Conservation (phyloP, 2,888 invertebrate genomes). For the Fissipunctia ypsillon region DNA sequence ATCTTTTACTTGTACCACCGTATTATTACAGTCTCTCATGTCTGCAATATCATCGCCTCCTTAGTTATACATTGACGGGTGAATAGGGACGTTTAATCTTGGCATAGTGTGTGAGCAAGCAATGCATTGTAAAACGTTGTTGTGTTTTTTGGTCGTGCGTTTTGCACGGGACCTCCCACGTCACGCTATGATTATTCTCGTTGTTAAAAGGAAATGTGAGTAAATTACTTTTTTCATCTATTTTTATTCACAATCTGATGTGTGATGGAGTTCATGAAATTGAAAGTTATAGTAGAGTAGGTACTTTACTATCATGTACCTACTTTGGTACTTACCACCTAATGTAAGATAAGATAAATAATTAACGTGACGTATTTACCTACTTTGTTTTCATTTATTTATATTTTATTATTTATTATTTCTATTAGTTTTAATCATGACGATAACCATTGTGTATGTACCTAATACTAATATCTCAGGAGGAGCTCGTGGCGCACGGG, state of each 20-base stretch:
- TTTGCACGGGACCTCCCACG: conserved; percentile 68
- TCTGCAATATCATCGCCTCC: background rate
- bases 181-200: conserved; percentile 72
- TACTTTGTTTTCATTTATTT: no score
- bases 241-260: conserved; percentile 72
- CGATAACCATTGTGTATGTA: no score
- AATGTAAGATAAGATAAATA: background rate
- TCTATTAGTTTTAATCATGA: no score
- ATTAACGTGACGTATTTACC: background rate
- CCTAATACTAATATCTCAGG: no score
- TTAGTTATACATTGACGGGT: conserved; percentile 62
- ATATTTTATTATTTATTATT: no score
- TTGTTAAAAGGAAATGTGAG: conserved; percentile 67
- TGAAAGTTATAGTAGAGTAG: conserved; percentile 32
- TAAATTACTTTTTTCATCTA: conserved; percentile 71
- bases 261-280: conserved; percentile 44
- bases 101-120: conserved; percentile 13
- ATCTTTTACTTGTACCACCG: conserved; percentile 66
- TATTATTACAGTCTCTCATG: background rate
- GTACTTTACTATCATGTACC: conserved; percentile 7
- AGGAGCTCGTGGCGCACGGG: no score
- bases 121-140: conserved; percentile 33
- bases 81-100: background rate
- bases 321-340: background rate
- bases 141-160: background rate